A percentile compares a stretch with the other conserved stretches of the same genome.
Conservation (phyloP, 2,113 vertebrate genomes). For the Potamarius usumacintae region DNA sequence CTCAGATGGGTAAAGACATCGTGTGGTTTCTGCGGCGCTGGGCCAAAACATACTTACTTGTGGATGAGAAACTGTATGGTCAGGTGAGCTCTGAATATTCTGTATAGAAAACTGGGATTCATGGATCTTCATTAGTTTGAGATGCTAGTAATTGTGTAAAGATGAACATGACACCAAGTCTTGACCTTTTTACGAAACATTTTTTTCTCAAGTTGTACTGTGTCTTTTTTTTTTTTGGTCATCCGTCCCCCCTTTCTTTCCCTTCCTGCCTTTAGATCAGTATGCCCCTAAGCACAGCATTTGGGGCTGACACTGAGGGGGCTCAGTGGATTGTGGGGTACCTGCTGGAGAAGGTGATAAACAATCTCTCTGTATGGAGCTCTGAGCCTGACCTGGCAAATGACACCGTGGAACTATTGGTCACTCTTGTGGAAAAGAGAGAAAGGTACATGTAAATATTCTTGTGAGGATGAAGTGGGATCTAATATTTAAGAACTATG, state of each 20-base stretch:
- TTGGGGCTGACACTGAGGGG: constrained; percentile 95
- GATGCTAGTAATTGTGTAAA: background rate
- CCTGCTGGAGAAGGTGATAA: constrained; percentile 98
- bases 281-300: constrained; percentile 90
- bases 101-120: background rate
- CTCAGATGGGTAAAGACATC: constrained; percentile 98
- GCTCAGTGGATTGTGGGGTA: constrained; percentile 98
- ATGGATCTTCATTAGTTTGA: background rate
- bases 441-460: constrained; percentile 78
- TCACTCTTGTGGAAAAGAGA: constrained; percentile 94
- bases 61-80: constrained; percentile 95
- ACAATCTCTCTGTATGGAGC: constrained; percentile 97
- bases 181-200: background rate
- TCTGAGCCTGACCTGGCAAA: constrained; percentile 93
- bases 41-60: constrained; percentile 94
- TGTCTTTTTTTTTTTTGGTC: too few relatives aligned
- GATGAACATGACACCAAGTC: background rate
- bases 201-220: background rate
- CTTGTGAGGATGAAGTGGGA: too few relatives aligned
- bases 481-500: background rate
- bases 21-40: constrained; percentile 96
- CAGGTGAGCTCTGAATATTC: constrained; percentile 78
- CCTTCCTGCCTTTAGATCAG: constrained; percentile 82
- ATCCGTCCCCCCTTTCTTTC: background rate
- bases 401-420: constrained; percentile 96